Evolutionary conservation across 2,888 invertebrate genomes (phyloP).

Genomic region (Lamellibrachia columna): DNA sequence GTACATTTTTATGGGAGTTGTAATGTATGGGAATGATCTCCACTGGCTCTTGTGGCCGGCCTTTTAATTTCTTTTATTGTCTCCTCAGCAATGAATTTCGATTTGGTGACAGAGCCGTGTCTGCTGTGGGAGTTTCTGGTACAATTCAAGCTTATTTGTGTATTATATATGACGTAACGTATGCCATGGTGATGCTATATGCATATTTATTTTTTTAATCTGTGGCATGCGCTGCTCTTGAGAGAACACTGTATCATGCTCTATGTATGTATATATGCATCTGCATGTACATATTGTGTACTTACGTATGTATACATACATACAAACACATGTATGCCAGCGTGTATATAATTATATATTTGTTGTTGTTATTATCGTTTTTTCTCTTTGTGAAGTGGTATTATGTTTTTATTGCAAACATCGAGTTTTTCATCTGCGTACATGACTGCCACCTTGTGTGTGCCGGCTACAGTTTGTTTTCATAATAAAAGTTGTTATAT

Average conservation of each 20-base stretch:
- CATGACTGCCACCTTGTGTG: neutral
- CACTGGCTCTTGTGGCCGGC: neutral
- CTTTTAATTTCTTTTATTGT: conserved; percentile 16
- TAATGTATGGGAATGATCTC: neutral
- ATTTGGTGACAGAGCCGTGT: neutral
- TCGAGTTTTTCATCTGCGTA: neutral
- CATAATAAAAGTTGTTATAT: conserved; percentile 3
- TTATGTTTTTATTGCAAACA: conserved; percentile 10
- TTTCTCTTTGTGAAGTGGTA: neutral
- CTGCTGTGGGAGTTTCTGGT: neutral
- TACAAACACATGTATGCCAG: neutral
- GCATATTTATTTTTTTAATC: conserved; percentile 12
- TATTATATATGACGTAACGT: neutral
- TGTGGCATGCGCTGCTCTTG: conserved; percentile 6
- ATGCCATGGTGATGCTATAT: conserved; percentile 16
- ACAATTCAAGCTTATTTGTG: neutral
- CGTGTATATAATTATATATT: conserved; percentile 5
- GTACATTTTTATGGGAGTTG: neutral
- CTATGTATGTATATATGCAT: conserved; percentile 5
- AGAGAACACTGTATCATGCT: neutral
- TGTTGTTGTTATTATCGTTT: neutral
- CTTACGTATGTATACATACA: neutral
- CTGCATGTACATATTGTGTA: neutral
- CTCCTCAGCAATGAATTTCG: neutral
- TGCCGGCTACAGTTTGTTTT: neutral